phyloP scores from a whole-genome alignment of 2,113 vertebrate species.

The Chunga burmeisteri region DNA sequence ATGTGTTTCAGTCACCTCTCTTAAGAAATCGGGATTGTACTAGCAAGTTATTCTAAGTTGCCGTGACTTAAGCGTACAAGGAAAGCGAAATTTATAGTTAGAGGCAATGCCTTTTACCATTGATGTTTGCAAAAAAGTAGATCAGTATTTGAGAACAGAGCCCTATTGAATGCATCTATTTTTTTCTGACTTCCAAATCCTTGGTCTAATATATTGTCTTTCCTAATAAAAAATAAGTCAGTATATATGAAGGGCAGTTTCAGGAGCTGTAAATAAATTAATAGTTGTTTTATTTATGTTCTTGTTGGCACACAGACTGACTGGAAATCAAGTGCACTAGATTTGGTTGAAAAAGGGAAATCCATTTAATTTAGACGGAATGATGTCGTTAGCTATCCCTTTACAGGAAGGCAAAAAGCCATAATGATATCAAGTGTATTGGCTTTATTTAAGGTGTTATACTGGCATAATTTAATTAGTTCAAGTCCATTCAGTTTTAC shows the following conservation, averaged over 20 bases:
- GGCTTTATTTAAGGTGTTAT: neutral
- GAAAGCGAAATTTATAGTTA: neutral
- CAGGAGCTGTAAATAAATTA: neutral
- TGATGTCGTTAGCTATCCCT: neutral
- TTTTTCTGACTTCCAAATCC: neutral
- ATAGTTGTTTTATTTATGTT: neutral
- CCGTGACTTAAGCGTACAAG: neutral
- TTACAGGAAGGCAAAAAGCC: neutral
- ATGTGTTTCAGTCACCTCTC: neutral
- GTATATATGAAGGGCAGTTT: neutral
- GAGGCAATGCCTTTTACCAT: neutral
- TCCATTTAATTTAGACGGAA: neutral
- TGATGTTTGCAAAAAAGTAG: neutral
- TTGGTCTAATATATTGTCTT: neutral
- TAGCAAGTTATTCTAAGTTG: neutral
- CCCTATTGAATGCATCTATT: accelerated
- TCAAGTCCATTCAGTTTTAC: neutral
- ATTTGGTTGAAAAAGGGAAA: neutral
- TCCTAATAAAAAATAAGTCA: neutral
- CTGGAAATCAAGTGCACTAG: neutral
- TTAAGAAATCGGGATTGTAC: neutral
- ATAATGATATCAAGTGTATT: neutral
- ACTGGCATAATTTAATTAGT: neutral
- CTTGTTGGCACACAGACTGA: neutral
- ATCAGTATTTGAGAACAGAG: neutral